Evolutionary conservation across 2,113 vertebrate genomes (phyloP).

Genomic region (Malaclemys terrapin): DNA sequence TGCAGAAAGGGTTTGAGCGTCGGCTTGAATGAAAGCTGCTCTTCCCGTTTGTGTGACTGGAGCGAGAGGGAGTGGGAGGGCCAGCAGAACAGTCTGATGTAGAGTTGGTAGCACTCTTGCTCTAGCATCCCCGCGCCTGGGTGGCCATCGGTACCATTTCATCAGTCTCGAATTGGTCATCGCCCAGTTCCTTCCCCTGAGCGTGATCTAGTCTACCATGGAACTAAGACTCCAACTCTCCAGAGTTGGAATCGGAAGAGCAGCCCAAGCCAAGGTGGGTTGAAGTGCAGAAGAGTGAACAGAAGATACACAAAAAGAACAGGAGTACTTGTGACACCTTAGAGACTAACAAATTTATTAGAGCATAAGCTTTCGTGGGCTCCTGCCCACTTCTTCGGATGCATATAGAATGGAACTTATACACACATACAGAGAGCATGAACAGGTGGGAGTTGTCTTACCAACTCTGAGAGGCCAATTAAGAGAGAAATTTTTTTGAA

Average conservation of each 20-base stretch:
- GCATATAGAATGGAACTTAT: too few relatives aligned
- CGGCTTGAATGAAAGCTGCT: not conserved
- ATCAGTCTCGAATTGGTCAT: not conserved
- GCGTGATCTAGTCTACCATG: not conserved
- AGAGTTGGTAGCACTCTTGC: not conserved
- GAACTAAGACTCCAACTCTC: not conserved
- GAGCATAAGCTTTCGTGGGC: too few relatives aligned
- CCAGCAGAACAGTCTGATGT: not conserved
- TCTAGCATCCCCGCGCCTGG: not conserved
- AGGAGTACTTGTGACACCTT: too few relatives aligned
- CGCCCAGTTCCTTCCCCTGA: not conserved
- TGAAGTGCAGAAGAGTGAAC: not conserved
- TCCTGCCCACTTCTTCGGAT: too few relatives aligned
- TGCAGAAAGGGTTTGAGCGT: not conserved
- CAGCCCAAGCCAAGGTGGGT: too few relatives aligned
- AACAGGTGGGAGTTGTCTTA: too few relatives aligned
- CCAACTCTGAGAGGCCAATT: too few relatives aligned
- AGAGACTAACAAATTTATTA: too few relatives aligned
- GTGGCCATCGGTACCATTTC: not conserved
- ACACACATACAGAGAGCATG: too few relatives aligned
- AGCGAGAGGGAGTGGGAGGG: not conserved
- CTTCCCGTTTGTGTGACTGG: not conserved
- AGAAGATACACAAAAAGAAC: not conserved
- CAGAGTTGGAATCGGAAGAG: not conserved
- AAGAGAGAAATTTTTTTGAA: too few relatives aligned